Evolutionary conservation across 2,797 vertebrate genomes (phyloP).

Genomic region (Schizopygopsis pylzovi): DNA sequence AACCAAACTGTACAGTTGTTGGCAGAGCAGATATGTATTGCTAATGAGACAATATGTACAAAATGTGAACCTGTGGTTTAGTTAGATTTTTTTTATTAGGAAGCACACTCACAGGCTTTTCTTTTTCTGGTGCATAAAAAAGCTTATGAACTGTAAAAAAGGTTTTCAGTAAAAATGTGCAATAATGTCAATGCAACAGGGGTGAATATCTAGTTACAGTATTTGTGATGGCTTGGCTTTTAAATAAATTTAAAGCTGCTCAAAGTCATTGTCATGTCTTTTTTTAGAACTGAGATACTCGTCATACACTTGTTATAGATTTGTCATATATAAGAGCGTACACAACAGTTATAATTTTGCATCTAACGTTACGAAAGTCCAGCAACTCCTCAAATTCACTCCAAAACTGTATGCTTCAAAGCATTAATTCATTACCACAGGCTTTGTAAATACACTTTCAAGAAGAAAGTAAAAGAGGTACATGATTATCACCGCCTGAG

Average conservation of each 20-base stretch:
- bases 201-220: constrained; percentile 52
- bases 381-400: background rate
- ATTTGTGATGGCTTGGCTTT: constrained; percentile 37
- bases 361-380: background rate
- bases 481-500: no score
- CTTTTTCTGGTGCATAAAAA: constrained; percentile 33
- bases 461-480: background rate
- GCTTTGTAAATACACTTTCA: background rate
- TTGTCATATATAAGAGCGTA: background rate
- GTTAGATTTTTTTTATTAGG: constrained; percentile 22
- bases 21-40: constrained; percentile 14
- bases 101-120: background rate
- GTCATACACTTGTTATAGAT: background rate
- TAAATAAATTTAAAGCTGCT: constrained; percentile 46
- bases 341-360: background rate
- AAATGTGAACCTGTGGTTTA: constrained; percentile 44
- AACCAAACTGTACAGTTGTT: constrained; percentile 27
- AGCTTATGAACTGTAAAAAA: constrained; percentile 24
- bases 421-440: background rate
- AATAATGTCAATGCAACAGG: constrained; percentile 71
- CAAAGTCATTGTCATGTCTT: background rate
- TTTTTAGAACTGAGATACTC: background rate
- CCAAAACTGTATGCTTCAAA: background rate
- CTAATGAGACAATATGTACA: constrained; percentile 19
- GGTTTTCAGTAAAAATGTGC: constrained; percentile 65